Evolutionary conservation across 2,888 invertebrate genomes (phyloP).

Genomic region (Epirrhoe tristata): DNA sequence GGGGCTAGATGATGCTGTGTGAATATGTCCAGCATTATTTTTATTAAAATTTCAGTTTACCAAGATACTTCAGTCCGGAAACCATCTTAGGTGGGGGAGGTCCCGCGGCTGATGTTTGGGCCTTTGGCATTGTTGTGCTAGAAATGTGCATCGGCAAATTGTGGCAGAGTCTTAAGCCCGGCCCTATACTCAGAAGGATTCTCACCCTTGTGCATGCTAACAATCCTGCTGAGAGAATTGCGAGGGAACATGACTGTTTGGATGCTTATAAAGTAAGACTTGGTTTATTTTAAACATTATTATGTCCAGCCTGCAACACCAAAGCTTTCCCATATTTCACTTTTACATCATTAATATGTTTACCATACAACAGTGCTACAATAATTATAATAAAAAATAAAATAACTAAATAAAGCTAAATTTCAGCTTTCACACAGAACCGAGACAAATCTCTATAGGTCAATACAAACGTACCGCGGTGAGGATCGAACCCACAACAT

Average conservation of each 20-base stretch:
- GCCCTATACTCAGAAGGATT: conserved; percentile 90
- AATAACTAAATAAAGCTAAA: too few relatives aligned
- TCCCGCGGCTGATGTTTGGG: conserved; percentile 96
- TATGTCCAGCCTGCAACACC: neutral
- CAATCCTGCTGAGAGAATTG: conserved; percentile 87
- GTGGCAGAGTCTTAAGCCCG: conserved; percentile 91
- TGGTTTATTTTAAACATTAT: neutral
- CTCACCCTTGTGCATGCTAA: conserved; percentile 88
- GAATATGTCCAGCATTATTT: too few relatives aligned
- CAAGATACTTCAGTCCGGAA: conserved; percentile 93
- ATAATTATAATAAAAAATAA: too few relatives aligned
- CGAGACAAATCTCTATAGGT: too few relatives aligned
- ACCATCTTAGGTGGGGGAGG: conserved; percentile 89
- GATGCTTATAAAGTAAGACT: conserved; percentile 86
- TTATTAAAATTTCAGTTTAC: conserved; percentile 88
- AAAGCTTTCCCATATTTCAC: too few relatives aligned
- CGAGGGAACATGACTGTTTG: conserved; percentile 91
- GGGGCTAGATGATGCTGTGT: too few relatives aligned
- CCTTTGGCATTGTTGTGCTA: conserved; percentile 94
- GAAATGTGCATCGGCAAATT: conserved; percentile 91
- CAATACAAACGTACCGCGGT: too few relatives aligned
- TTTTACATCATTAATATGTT: too few relatives aligned
- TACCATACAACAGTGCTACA: too few relatives aligned
- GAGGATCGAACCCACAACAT: too few relatives aligned
- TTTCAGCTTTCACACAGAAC: too few relatives aligned